Conservation (phyloP, 2,797 vertebrate genomes). For the Pachyuromys duprasi region DNA sequence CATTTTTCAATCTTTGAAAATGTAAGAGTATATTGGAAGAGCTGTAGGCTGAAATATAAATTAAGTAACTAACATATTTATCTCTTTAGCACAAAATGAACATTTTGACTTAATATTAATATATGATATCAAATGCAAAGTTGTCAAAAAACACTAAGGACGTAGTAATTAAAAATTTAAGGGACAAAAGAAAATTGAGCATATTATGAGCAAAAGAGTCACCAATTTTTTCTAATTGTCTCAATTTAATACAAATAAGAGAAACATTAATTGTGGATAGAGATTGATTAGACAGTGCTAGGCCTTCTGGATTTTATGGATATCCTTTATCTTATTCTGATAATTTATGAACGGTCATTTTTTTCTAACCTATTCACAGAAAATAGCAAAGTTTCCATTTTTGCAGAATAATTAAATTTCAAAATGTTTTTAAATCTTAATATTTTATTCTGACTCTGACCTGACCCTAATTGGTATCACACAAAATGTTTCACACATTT, state of each 20-base stretch:
- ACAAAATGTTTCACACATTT: not conserved
- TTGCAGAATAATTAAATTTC: not conserved
- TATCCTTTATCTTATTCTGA: not conserved
- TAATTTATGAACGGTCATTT: not conserved
- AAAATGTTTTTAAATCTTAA: not conserved
- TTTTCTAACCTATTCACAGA: not conserved
- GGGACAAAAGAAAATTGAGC: not conserved
- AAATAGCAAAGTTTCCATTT: not conserved
- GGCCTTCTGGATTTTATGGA: not conserved
- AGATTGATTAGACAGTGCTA: not conserved
- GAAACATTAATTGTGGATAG: not conserved
- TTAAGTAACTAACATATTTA: conserved; percentile 67
- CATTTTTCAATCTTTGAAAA: conserved; percentile 80
- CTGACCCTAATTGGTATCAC: not conserved
- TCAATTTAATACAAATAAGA: not conserved
- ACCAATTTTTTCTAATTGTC: not conserved
- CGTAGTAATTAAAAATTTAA: not conserved
- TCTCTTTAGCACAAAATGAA: conserved; percentile 61
- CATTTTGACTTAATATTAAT: conserved; percentile 66
- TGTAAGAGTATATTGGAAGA: conserved; percentile 74
- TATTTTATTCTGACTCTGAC: not conserved
- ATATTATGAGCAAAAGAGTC: not conserved
- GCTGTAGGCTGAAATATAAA: conserved; percentile 76
- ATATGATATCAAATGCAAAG: conserved; percentile 48
- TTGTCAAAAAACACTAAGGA: not conserved